Evolutionary conservation across 1,140 invertebrate species (phyloP).

Genomic region (Leptestheria dahalacensis): DNA sequence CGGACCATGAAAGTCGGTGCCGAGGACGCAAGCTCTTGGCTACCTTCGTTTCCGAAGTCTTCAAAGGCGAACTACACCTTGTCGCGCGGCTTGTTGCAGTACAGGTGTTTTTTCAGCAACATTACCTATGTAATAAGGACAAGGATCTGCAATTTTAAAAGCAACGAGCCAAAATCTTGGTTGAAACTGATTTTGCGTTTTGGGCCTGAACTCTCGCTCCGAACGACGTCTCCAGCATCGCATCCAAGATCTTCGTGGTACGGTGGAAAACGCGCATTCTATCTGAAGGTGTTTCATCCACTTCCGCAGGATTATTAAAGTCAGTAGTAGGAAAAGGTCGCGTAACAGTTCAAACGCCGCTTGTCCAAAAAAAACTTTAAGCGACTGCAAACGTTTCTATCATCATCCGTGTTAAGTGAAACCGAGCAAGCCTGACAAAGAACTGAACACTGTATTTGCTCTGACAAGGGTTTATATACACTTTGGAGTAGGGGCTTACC

Average conservation of each 20-base stretch:
- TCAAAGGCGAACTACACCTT: background rate
- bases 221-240: background rate
- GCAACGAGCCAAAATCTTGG: background rate
- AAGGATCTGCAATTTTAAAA: background rate
- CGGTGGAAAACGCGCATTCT: background rate
- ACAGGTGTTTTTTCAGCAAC: background rate
- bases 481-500: too few relatives aligned
- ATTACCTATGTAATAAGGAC: background rate
- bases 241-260: background rate
- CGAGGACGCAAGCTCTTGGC: background rate
- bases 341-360: background rate
- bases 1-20: background rate
- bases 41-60: background rate
- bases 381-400: background rate
- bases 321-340: background rate
- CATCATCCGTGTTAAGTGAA: too few relatives aligned
- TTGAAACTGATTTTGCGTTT: background rate
- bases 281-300: background rate
- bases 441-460: too few relatives aligned
- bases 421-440: too few relatives aligned
- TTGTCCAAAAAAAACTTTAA: background rate
- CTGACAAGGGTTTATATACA: too few relatives aligned
- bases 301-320: background rate
- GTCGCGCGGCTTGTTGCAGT: background rate
- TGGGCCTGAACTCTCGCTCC: background rate